Base-by-base conservation (phyloP, 2,888 invertebrate species). In the Operophtera brumata region DNA sequence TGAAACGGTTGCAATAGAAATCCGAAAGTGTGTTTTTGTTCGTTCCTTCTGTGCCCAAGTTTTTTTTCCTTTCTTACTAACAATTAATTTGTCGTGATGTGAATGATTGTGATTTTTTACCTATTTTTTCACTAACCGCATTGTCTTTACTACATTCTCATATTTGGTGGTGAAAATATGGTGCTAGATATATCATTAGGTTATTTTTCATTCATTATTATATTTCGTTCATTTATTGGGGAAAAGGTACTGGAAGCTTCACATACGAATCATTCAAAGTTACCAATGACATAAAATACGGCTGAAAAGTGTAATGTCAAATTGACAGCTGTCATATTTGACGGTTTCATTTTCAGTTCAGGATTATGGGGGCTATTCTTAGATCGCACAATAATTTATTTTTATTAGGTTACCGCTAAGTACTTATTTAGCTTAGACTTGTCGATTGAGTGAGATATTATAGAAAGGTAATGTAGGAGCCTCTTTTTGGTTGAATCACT, bases 61-160 rank as follows among this genome's bases (percentile, higher is more conserved):
- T 77, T 73, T 78, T 64, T 73, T 71, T 70, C 70, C 70, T 67
- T 71, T 71, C 69, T 64, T 69, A 82, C 84, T 85, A 86, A 85
- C 85, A 71, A 56, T 64, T 2, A 43, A 52, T 71, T 70, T 67
- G 68, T 66, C 71, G 73, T 73, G 67, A 75, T 78, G 77, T 47
- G 56, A 51, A 56, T 84, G 77, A 75, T 73, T 77, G 75, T 80
- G 71, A 70, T 54, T 50, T 55, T 70, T 75, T 40, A 39, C 20
- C 71, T 78, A 75, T 70, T 71, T 72, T 72, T 69, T 72, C 80
- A 88, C 87, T 88, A 87, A 87, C 84, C 74, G 82, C 84, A 80
- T 73, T 65, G 60, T 66, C 62, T 70, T 72, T 65, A 49, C 62
- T 66, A 67, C 67, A 71, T 74, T 64, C 70, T 70, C 73, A 70